phyloP scores from a whole-genome alignment of 2,888 invertebrate species.

The Drosophila birchii region DNA sequence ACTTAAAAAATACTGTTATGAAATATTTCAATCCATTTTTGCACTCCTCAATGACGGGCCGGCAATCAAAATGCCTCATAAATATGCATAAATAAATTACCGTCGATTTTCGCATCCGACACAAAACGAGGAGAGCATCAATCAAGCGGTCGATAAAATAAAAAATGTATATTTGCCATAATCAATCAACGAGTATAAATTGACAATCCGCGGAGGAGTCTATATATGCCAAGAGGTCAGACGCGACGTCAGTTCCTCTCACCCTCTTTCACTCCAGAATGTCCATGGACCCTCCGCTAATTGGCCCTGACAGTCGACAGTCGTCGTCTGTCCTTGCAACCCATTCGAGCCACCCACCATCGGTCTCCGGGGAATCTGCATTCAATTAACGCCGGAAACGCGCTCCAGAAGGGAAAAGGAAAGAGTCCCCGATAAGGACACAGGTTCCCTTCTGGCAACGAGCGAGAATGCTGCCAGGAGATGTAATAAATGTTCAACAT shows the following conservation, averaged over 20 bases:
- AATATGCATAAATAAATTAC: constrained; percentile 47
- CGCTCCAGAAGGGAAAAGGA: constrained; percentile 47
- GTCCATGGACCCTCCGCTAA: constrained; percentile 21
- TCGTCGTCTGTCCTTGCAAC: constrained; percentile 7
- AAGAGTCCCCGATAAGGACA: constrained; percentile 64
- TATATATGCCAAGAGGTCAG: constrained; percentile 35
- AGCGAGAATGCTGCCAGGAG: constrained; percentile 11
- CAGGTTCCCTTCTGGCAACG: constrained; percentile 17
- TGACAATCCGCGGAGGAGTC: constrained; percentile 36
- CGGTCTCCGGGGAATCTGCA: constrained; percentile 35
- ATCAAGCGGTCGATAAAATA: constrained; percentile 39
- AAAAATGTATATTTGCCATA: constrained; percentile 43
- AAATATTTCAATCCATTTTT: constrained; percentile 16
- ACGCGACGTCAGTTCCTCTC: background rate
- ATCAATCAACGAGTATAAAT: constrained; percentile 42
- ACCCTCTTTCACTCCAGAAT: background rate
- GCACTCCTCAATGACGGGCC: background rate
- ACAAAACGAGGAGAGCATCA: constrained; percentile 35
- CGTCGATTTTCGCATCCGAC: constrained; percentile 17
- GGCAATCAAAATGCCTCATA: constrained; percentile 36
- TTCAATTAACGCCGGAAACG: constrained; percentile 75
- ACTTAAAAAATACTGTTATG: constrained; percentile 11
- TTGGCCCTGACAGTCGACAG: constrained; percentile 34
- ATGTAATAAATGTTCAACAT: constrained; percentile 72
- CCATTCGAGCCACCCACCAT: background rate